phyloP scores from a whole-genome alignment of 2,888 invertebrate genomes.

The Pollenia angustigena region DNA sequence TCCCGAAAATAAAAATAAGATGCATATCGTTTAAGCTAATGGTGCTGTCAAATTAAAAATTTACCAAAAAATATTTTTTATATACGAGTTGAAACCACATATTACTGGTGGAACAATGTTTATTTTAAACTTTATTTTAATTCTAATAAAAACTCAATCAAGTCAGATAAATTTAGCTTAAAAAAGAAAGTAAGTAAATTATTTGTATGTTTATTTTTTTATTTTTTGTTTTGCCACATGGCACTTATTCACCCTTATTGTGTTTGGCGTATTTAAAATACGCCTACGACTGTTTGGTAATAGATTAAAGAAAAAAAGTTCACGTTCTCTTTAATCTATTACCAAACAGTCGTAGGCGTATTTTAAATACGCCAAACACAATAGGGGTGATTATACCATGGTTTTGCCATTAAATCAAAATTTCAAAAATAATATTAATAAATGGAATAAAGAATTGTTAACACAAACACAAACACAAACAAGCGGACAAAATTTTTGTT shows the following conservation, averaged over 20 bases:
- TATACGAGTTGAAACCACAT: not conserved
- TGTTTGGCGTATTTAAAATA: too few relatives aligned
- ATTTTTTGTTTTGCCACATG: constrained; percentile 14
- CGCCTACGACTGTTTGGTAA: too few relatives aligned
- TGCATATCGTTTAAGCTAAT: too few relatives aligned
- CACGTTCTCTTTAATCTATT: too few relatives aligned
- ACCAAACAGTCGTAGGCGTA: too few relatives aligned
- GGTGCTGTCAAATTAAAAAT: too few relatives aligned
- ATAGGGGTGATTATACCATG: too few relatives aligned
- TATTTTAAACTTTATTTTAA: not conserved
- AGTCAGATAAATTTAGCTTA: constrained; percentile 75
- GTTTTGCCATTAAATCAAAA: constrained; percentile 13
- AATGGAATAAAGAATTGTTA: constrained; percentile 37
- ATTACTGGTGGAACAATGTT: not conserved
- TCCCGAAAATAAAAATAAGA: too few relatives aligned
- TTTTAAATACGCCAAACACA: too few relatives aligned
- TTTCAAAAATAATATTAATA: constrained; percentile 40
- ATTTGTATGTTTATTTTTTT: constrained; percentile 32
- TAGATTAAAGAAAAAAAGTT: too few relatives aligned
- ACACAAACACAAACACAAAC: constrained; percentile 51
- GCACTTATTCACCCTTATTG: too few relatives aligned
- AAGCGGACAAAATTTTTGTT: constrained; percentile 19
- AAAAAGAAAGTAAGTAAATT: constrained; percentile 72
- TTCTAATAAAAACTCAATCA: not conserved
- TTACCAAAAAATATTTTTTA: too few relatives aligned